Evolutionary conservation across 2,113 vertebrate species (phyloP), one percentile per base, ranked within the genome.

Genomic region (Regulus satrapa): DNA sequence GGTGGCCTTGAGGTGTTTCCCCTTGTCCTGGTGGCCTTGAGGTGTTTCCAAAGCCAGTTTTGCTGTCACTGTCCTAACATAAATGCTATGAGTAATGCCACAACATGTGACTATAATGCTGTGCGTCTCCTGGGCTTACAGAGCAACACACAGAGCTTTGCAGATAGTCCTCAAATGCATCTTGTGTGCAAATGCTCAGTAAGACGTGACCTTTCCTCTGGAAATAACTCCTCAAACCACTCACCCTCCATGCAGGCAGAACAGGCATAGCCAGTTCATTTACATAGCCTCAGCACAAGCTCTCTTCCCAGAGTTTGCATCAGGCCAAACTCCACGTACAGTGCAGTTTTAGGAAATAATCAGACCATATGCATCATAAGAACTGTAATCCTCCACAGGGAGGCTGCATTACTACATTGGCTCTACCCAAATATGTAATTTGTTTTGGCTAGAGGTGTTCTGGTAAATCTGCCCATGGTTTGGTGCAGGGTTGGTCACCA

Each of bases 251-350:
- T 1, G 52, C 38, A 83, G 91, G 66, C 51, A 87, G 55, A 86
- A 89, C 94, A 95, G 64, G 63, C 51, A 51, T 2, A 81, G 62
- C 90, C 74, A 90, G 63, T 91, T 97, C 86, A 92, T 95, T 76
- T 87, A 6, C 77, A 85, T 81, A 85, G 67, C 46, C 66, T 72
- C 91, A 69, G 59, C 80, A 69, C 73, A 75, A 64, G 43, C 41
- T 83, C 59, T n/a, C 66, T 95, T 49, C 85, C 84, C 85, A 48
- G 23, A 0, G 5, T 95, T 66, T 92, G 32, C 81, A 87, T 77
- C 73, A 89, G 12, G 36, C 61, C 23, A 61, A 67, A 43, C 62
- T 45, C 32, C 56, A 11, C 3, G 55, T 56, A 45, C 58, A 28
- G 46, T 25, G 13, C 10, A 31, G 7, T 73, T 94, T 76, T 32